These are phyloP conservation scores for Pseudomyrmex dendroicus DNA, from an alignment of 1,140 invertebrate species.

Conservation along the genomic window DNA sequence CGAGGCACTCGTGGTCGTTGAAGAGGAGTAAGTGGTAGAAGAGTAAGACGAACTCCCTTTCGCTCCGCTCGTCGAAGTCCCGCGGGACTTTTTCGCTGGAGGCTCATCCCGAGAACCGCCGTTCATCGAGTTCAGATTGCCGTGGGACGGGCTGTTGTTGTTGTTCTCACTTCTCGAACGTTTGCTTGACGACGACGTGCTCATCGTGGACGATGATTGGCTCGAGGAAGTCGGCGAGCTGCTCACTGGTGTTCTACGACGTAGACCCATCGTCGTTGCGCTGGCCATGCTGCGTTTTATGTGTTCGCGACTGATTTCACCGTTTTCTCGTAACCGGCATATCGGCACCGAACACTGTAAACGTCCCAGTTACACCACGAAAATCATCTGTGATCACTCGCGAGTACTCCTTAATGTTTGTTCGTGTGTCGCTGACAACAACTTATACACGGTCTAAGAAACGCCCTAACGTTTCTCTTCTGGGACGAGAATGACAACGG, in stretches of 20 bases:
- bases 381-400: constrained; percentile 35
- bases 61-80: constrained; percentile 64
- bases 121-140: constrained; percentile 82
- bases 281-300: constrained; percentile 77
- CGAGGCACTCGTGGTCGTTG: constrained; percentile 21
- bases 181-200: constrained; percentile 77
- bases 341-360: constrained; percentile 18
- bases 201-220: constrained; percentile 65
- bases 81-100: constrained; percentile 80
- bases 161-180: constrained; percentile 83
- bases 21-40: neutral
- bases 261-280: constrained; percentile 84
- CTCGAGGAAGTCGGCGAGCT: constrained; percentile 72
- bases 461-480: constrained; percentile 4
- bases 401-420: neutral
- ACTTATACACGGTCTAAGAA: neutral
- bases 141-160: constrained; percentile 84
- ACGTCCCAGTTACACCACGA: constrained; percentile 30
- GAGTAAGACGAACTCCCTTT: constrained; percentile 62
- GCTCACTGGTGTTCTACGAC: constrained; percentile 82
- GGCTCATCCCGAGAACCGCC: constrained; percentile 77
- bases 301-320: constrained; percentile 1
- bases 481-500: neutral
- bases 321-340: constrained; percentile 10
- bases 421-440: neutral